Evolutionary conservation across 2,113 vertebrate species (phyloP).

Genomic region (Uria lomvia): DNA sequence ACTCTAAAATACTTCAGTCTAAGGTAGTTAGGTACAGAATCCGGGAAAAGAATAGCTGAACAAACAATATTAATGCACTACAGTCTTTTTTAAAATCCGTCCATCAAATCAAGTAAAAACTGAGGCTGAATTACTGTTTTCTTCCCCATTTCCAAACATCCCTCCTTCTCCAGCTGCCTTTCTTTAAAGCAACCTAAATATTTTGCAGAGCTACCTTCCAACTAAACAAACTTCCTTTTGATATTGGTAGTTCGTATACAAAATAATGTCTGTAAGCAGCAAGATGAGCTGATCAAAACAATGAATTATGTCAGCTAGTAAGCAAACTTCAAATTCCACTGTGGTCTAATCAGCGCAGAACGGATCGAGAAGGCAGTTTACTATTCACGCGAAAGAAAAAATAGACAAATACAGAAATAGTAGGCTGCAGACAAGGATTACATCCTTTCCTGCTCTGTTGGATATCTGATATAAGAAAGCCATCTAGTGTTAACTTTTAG

Average conservation of each 20-base stretch:
- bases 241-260: background rate
- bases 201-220: conserved; percentile 7
- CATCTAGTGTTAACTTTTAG: conserved; percentile 77
- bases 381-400: background rate
- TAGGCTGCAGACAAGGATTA: background rate
- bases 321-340: background rate
- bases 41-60: background rate
- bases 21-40: background rate
- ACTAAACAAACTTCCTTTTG: conserved; percentile 8
- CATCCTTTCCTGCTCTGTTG: background rate
- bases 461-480: conserved; percentile 76
- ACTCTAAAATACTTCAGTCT: background rate
- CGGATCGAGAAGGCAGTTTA: background rate
- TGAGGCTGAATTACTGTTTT: background rate
- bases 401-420: conserved; percentile 4
- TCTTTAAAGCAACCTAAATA: background rate
- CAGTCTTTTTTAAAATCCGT: background rate
- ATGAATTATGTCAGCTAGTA: background rate
- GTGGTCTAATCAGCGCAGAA: background rate
- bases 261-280: background rate
- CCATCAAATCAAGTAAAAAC: background rate
- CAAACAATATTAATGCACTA: background rate
- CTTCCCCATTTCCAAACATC: background rate
- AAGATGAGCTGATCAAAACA: background rate
- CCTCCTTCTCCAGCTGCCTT: background rate